Evolutionary conservation across 2,888 invertebrate species (phyloP).

Genomic region (Cryptocephalus primarius): DNA sequence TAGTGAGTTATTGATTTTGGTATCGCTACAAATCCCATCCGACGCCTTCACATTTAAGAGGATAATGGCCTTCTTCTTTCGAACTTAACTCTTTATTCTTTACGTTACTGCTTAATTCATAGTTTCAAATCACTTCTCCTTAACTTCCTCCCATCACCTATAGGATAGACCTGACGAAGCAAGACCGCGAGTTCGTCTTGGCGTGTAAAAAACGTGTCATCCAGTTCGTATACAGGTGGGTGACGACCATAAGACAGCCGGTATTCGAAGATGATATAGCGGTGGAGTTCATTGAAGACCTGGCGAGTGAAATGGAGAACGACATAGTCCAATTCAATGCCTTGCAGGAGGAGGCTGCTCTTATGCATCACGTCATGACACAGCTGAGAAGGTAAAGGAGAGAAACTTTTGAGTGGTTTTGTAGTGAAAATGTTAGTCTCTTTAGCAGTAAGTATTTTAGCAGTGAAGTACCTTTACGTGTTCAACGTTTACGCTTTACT

Average conservation of each 20-base stretch:
- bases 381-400: slow-evolving; percentile 41
- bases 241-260: slow-evolving; percentile 56
- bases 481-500: too few species aligned
- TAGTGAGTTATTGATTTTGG: too few species aligned
- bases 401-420: too few species aligned
- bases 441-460: too few species aligned
- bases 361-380: slow-evolving; percentile 57
- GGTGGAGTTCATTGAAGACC: slow-evolving; percentile 63
- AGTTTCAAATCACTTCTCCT: slow-evolving; percentile 1
- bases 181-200: slow-evolving; percentile 55
- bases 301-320: slow-evolving; percentile 57
- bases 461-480: too few species aligned
- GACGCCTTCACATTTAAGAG: too few species aligned
- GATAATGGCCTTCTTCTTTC: too few species aligned
- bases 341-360: slow-evolving; percentile 54
- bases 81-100: too few species aligned
- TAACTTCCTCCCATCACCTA: slow-evolving; percentile 34
- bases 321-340: slow-evolving; percentile 48
- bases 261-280: slow-evolving; percentile 65
- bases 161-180: slow-evolving; percentile 44
- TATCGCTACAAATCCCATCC: too few species aligned
- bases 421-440: too few species aligned
- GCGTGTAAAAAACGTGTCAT: slow-evolving; percentile 65
- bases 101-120: too few species aligned
- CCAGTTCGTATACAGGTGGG: slow-evolving; percentile 69